phyloP scores from a whole-genome alignment of 1,140 invertebrate species.

The Drosophila simulans region DNA sequence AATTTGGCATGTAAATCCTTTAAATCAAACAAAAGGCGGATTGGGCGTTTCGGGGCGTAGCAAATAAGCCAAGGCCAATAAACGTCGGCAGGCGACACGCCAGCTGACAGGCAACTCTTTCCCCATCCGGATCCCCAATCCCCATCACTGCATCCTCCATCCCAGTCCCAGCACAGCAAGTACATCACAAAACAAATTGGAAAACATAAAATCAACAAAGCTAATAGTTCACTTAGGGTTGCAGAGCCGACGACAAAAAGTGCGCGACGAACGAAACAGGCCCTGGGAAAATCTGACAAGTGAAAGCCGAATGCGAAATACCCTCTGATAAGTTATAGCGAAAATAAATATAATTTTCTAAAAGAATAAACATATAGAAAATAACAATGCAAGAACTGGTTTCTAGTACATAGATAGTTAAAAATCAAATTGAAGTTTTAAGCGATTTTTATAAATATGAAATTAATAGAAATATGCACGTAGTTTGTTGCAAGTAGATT shows the following conservation, averaged over 20 bases:
- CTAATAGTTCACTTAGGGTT: conserved; percentile 80
- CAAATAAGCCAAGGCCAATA: conserved; percentile 60
- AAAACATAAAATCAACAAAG: conserved; percentile 82
- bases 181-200: conserved; percentile 69
- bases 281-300: neutral
- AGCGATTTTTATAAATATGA: too few relatives aligned
- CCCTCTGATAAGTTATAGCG: neutral
- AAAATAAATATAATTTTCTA: too few relatives aligned
- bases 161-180: conserved; percentile 13
- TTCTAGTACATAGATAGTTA: too few relatives aligned
- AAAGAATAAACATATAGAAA: too few relatives aligned
- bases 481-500: too few relatives aligned
- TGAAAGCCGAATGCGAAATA: neutral
- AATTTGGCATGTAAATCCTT: conserved; percentile 79
- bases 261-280: conserved; percentile 29
- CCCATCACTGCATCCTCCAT: neutral
- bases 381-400: too few relatives aligned
- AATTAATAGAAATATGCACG: too few relatives aligned
- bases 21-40: conserved; percentile 73
- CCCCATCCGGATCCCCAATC: neutral
- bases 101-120: conserved; percentile 63
- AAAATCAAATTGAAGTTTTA: too few relatives aligned
- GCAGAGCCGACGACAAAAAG: conserved; percentile 40
- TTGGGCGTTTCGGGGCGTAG: conserved; percentile 12
- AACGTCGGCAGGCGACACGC: conserved; percentile 65